Percentiles rank a stretch among this genome's conserved stretches.
Evolutionary conservation across 2,888 invertebrate genomes (phyloP).

Genomic region (Ecliptopera silaceata): DNA sequence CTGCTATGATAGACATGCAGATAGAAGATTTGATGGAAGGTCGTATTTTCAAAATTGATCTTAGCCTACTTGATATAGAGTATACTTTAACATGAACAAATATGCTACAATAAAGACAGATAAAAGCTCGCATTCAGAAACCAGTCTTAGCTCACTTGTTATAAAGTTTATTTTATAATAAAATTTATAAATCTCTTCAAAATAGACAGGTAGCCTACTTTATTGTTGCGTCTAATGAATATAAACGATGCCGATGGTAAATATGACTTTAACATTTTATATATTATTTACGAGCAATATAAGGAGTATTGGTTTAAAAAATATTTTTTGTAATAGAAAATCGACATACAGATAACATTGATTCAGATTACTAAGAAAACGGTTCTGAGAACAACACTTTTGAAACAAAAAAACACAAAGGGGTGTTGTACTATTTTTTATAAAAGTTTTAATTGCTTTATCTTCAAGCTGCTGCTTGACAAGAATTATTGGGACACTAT

Average conservation of each 20-base stretch:
- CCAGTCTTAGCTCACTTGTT: conserved; percentile 34
- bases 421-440: no score
- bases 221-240: conserved; percentile 65
- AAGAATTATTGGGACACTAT: no score
- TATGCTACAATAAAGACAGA: conserved; percentile 41
- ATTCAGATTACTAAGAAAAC: no score
- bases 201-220: conserved; percentile 52
- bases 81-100: conserved; percentile 38
- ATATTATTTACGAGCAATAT: conserved; percentile 43
- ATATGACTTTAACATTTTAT: conserved; percentile 52
- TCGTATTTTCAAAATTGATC: conserved; percentile 38
- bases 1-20: conserved; percentile 17
- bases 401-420: no score
- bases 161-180: conserved; percentile 44
- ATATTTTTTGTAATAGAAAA: no score
- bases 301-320: conserved; percentile 33
- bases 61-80: conserved; percentile 38
- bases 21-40: conserved; percentile 3
- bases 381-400: no score
- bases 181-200: conserved; percentile 33
- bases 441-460: no score
- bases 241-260: conserved; percentile 65
- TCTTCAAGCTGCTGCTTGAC: no score
- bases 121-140: conserved; percentile 26
- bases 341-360: no score